Evolutionary conservation across 2,797 vertebrate species (phyloP).

Genomic region (Erithacus rubecula): DNA sequence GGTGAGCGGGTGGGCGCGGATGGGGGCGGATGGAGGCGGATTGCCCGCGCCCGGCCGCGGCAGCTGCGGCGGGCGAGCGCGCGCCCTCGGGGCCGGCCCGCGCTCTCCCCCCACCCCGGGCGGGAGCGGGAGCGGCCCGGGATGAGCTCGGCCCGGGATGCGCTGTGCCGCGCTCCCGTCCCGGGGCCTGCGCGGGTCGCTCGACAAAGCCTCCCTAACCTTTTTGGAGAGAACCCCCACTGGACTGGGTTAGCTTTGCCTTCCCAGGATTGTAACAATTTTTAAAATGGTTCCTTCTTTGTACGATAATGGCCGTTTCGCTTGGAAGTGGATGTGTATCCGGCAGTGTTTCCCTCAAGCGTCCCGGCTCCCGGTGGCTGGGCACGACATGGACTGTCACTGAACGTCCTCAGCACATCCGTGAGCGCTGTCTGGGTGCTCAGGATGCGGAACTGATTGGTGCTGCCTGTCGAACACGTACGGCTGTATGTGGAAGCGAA

Average conservation of each 20-base stretch:
- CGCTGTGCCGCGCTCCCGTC: background rate
- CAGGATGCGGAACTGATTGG: too few relatives aligned
- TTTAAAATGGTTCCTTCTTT: background rate
- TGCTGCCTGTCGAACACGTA: fast-evolving
- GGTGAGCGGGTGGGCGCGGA: background rate
- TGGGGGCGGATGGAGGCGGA: background rate
- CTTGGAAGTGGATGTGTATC: background rate
- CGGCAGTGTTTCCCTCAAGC: fast-evolving
- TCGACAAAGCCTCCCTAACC: fast-evolving
- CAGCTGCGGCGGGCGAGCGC: too few relatives aligned
- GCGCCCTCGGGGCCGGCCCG: background rate
- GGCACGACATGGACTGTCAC: fast-evolving
- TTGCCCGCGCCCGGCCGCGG: background rate
- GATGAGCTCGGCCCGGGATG: background rate
- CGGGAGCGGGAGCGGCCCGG: background rate
- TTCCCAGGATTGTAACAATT: fast-evolving
- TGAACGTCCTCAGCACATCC: background rate
- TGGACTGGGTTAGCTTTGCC: fast-evolving
- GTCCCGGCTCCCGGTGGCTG: fast-evolving
- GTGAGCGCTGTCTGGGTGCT: background rate
- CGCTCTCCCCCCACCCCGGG: background rate
- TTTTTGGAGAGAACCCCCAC: fast-evolving
- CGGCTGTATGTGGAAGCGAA: too few relatives aligned
- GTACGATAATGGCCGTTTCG: background rate
- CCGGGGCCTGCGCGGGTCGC: background rate